Conservation (phyloP, 2,797 vertebrate genomes). For the Crenichthys baileyi region DNA sequence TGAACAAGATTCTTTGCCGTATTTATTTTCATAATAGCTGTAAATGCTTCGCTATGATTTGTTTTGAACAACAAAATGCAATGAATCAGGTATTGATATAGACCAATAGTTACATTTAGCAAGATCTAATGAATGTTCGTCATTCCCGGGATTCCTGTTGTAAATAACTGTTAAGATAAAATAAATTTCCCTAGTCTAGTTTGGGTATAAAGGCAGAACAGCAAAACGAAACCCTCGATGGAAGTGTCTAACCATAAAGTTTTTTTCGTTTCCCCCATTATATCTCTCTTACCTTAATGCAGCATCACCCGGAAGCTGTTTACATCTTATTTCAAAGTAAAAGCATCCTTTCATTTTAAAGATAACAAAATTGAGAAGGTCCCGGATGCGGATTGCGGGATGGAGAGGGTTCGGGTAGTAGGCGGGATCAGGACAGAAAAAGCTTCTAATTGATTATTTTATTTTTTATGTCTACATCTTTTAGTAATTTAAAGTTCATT, state of each 20-base stretch:
- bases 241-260: not conserved
- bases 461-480: not conserved
- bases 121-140: not conserved
- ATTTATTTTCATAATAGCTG: too few relatives aligned
- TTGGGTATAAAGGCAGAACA: not conserved
- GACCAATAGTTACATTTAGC: not conserved
- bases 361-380: too few relatives aligned
- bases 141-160: not conserved
- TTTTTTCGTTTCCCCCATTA: not conserved
- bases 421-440: not conserved
- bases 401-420: too few relatives aligned
- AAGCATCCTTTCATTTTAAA: not conserved
- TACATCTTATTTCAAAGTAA: constrained; percentile 46
- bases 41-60: not conserved
- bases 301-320: constrained; percentile 62
- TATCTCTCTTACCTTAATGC: not conserved
- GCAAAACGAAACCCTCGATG: not conserved
- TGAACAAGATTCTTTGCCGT: not conserved
- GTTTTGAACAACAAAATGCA: not conserved
- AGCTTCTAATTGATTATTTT: not conserved
- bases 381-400: too few relatives aligned
- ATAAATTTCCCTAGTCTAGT: not conserved
- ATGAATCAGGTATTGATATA: not conserved
- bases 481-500: not conserved
- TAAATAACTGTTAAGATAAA: not conserved